Base-by-base conservation (phyloP, 2,797 vertebrate species). In the Sciurus carolinensis region DNA sequence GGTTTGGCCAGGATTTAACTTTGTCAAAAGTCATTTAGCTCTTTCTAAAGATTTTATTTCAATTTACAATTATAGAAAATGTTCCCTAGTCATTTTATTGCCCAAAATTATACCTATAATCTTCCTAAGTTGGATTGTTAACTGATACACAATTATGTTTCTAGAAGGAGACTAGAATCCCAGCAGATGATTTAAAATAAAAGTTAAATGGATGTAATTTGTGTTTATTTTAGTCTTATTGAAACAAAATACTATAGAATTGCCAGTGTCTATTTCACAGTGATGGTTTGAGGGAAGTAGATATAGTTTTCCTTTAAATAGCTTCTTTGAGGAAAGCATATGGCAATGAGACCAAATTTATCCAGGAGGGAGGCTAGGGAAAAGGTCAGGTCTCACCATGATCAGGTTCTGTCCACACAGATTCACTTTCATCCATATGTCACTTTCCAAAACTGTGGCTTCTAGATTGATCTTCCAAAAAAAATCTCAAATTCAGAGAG, bases 201-300 rank as follows among this genome's bases (percentile, higher is more conserved):
- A 96, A 97, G 90, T 89, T 94, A 97, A 97, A 87, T 95, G 95
- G 52, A 95, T 98, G 79, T 96, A 98, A 98, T 98, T 97, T 98
- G 94, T 96, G 82, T 97, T 97, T 97, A 97, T 97, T 98, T 97
- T 97, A 94, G 76, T 94, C 93, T 93, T 94, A 96, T 95, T 94
- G 96, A 96, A 98, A 98, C 96, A 80, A 95, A 97, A 95, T 91
- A 96, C 87, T 97, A 95, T 92, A 95, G 93, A 96, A 97, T 97
- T 97, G 42, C 47, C 81, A 81, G 62, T 79, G 89, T 94, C 87
- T 96, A 44, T 95, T 97, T 97, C 59, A 81, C 84, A 90, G 39
- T 57, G 85, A 94, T 95, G 66, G 72, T 92, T 96, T 96, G 94
- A 95, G 93, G 92, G 57, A 92, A 97, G 90, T 59, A 90, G 87